Base-by-base conservation (phyloP, 2,888 invertebrate species). In the Byasa hedistus region DNA sequence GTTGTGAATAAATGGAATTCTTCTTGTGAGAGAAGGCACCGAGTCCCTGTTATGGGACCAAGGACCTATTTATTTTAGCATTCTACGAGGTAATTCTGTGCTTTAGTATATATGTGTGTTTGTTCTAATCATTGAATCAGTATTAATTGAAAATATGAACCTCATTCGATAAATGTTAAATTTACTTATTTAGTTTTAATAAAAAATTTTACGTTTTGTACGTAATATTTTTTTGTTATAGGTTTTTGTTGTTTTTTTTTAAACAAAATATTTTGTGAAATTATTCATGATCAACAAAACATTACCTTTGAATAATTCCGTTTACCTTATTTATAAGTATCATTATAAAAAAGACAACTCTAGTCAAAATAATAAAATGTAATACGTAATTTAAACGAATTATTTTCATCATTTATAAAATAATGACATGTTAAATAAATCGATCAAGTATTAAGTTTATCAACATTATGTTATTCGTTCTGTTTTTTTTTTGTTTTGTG, bases 281-380 rank as follows among this genome's bases (percentile, higher is more conserved):
- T 54, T 54, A 55, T 22, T 1, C 12, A 39, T 10, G 32, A 32
- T 15, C 15, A 39, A 15, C 12, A 39, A 12, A 39, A 24, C 36
- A 15, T 54, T 58, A 36, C 44, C 19, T 64, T n/a, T 17, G 23
- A 24, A 22, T 48, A 24, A 55, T 65, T 65, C 48, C 56, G 27
- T 55, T 56, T 59, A 59, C 24, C 10, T 59, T 39, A 39, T 27
- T 5, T 58, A 24, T 58, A 59, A 59, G 58, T 55, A 51, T 54
- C 19, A 17, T 27, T 57, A n/a, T 59, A 27, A 32, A 61, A 68
- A 58, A 69, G 58, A 66, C 62, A 66, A 48, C 15, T 61, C 84
- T 84, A 84, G 84, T 84, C 84, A 82, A 72, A 77, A 75, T 68
- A 64, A 56, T 32, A 15, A 66, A 61, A 64, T 65, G 68, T 70